phyloP scores from a whole-genome alignment of 1,140 invertebrate species.

The Hermetia illucens region DNA sequence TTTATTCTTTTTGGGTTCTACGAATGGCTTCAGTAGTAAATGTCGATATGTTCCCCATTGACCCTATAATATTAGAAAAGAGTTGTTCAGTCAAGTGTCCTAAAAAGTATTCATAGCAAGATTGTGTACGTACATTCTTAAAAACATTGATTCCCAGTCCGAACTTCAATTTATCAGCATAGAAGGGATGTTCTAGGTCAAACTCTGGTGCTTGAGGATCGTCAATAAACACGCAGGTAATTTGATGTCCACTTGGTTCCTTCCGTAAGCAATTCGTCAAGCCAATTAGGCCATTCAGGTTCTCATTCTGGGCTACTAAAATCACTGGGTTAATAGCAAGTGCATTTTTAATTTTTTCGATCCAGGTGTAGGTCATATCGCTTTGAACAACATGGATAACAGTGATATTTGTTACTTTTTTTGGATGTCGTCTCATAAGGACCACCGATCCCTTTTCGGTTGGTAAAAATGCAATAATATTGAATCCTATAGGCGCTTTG shows the following conservation, averaged over 20 bases:
- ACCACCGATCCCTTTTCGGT: slow-evolving; percentile 12
- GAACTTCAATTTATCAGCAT: slow-evolving; percentile 46
- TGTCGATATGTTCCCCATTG: slow-evolving; percentile 73
- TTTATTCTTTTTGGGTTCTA: slow-evolving; percentile 15
- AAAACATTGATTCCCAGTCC: slow-evolving; percentile 75
- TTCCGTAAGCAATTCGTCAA: slow-evolving; percentile 60
- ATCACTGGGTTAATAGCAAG: slow-evolving; percentile 33
- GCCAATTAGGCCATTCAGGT: slow-evolving; percentile 67
- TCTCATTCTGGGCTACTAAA: slow-evolving; percentile 43
- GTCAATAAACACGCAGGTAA: slow-evolving; percentile 46
- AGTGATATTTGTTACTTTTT: too few species aligned
- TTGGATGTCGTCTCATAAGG: too few species aligned
- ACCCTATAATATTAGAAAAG: slow-evolving; percentile 29
- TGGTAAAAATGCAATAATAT: slow-evolving; percentile 20
- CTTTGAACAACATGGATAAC: too few species aligned
- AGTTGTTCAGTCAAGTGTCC: too few species aligned
- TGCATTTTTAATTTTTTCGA: slow-evolving; percentile 36
- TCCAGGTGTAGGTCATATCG: slow-evolving; percentile 35
- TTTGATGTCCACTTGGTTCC: slow-evolving; percentile 49
- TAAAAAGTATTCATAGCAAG: too few species aligned
- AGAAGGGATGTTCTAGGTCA: slow-evolving; percentile 44
- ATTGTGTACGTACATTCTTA: slow-evolving; percentile 35
- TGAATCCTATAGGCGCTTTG: slow-evolving; percentile 12
- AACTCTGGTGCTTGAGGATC: slow-evolving; percentile 50
- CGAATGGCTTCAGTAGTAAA: slow-evolving; percentile 34